Evolutionary conservation across 2,888 invertebrate genomes (phyloP), one percentile per base, ranked within the genome.

Genomic region (Scaptomyza tumidula): DNA sequence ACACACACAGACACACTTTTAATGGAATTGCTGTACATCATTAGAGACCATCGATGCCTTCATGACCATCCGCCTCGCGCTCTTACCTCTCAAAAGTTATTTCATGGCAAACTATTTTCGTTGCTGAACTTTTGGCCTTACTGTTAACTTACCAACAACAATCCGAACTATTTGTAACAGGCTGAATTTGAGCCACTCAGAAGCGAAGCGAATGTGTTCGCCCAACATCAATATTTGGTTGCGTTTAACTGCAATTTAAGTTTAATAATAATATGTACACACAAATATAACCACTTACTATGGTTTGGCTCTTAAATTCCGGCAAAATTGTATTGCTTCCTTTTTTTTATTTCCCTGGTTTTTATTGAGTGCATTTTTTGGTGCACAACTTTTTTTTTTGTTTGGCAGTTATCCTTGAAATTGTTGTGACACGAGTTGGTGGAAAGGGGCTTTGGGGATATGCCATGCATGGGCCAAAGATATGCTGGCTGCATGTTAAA

Each of bases 51-150:
- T 16, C 13, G 16, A 7, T 2, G 16, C 13, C 45, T 27, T 39
- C n/a, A 13, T 37, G n/a, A 37, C 14, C 39, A 3, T 1, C 9
- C 11, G 1, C 19, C 19, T n/a, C 3, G 39, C 46, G 39, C 16
- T 1, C 7, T 19, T 43, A 58, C 57, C 75, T 78, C 67, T 55
- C 46, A 62, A 58, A 66, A 66, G 52, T 64, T 67, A 68, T 65
- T 77, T 75, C 48, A 49, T 35, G 14, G 54, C 54, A 67, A 86
- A 83, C 80, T 86, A 76, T 80, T 86, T 79, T 67, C 44, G 80
- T 39, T 55, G 29, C 52, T 68, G 62, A 86, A 86, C 83, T 81
- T 83, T 71, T 73, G 66, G 59, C 45, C 63, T 49, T 24, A 45
- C 31, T 39, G 37, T 43, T 52, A 59, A 46, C 39, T 43, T 63